Base-by-base conservation (phyloP, 2,888 invertebrate species). In the Parnassius glacialis region DNA sequence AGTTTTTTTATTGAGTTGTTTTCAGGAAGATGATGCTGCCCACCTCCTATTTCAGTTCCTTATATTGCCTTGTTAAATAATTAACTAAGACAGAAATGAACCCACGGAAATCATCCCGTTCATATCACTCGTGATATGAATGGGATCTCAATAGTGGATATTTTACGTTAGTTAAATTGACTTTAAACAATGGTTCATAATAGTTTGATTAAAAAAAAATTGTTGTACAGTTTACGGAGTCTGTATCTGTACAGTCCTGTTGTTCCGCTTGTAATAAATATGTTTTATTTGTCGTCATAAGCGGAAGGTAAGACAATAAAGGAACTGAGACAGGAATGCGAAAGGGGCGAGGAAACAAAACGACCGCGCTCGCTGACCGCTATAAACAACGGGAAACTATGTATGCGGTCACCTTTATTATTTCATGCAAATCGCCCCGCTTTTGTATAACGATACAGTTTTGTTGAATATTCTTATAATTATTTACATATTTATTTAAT, bases 261-360 rank as follows among this genome's bases (percentile, higher is more conserved):
- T 80, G 79, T 74, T 79, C 72, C 69, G 68, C 75, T 76, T 76
- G 79, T 79, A 78, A 81, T 80, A 81, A 84, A 86, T 85, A 84
- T 80, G 80, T 80, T 83, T 84, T 81, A 70, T 77, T 72, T 73
- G 73, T 48, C n/a, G 48, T 85, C 83, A 84, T 83, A 81, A 86
- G 81, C 87, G 87, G 87, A 81, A 88, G 86, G 85, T 84, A 90
- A 88, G 87, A 90, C 88, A 88, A 88, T 88, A 88, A 87, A 87
- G 87, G 85, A 79, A 79, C 77, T 81, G 83, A 85, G 84, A 83
- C 83, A 81, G 89, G 89, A 88, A 90, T 89, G 88, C 81, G 74
- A 79, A 81, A 80, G 80, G 83, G 84, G 83, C 74, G 77, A 71
- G 71, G 67, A 74, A 76, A 83, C 82, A 81, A 79, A 81, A 82